Conservation (phyloP, 2,888 invertebrate species). For the Branchipolynoe longqiensis region DNA sequence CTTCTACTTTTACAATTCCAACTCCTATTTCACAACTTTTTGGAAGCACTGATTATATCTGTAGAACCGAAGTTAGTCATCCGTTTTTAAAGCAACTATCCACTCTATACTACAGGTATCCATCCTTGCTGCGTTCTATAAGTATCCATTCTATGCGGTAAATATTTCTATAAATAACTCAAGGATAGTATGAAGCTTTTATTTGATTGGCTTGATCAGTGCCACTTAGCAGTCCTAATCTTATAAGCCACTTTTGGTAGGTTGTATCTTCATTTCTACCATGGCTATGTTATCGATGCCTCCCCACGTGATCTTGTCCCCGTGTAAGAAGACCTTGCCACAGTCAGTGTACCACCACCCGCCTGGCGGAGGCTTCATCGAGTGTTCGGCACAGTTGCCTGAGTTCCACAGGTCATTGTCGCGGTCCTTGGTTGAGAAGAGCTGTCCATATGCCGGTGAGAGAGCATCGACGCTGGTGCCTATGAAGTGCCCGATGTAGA, state of each 20-base stretch:
- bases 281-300: slow-evolving; percentile 16
- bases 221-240: no score
- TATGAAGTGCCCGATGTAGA: slow-evolving; percentile 43
- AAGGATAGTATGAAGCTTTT: no score
- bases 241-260: slow-evolving; percentile 6
- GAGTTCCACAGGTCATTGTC: slow-evolving; percentile 49
- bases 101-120: no score
- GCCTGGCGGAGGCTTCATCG: slow-evolving; percentile 23
- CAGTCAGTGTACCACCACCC: slow-evolving; percentile 61
- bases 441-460: slow-evolving; percentile 30
- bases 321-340: slow-evolving; percentile 50
- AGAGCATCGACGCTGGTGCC: slow-evolving; percentile 47
- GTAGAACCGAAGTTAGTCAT: no score
- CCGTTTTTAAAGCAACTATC: no score
- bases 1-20: no score
- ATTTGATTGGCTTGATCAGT: no score
- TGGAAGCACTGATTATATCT: no score
- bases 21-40: no score
- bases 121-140: no score
- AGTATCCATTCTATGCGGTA: no score
- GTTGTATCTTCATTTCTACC: slow-evolving; percentile 49
- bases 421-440: slow-evolving; percentile 46
- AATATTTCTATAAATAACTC: no score
- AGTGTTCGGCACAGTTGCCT: slow-evolving; percentile 47
- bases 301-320: slow-evolving; percentile 49